Evolutionary conservation across 2,888 invertebrate species (phyloP).

Genomic region (Agrotis segetum): DNA sequence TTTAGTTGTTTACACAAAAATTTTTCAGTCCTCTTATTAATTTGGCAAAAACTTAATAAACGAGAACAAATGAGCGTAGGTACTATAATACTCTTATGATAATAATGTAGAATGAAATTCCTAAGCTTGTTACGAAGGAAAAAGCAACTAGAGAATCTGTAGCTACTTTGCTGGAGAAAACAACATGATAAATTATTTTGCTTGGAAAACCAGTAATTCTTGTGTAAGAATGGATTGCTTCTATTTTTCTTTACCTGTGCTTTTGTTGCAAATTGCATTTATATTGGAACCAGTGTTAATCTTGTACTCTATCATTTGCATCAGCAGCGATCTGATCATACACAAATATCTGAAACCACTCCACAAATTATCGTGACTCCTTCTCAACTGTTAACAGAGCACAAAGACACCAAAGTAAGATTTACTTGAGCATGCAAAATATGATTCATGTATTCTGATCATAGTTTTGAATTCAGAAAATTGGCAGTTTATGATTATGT

Average conservation of each 20-base stretch:
- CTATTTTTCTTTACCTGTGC: neutral
- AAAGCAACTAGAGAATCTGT: conserved; percentile 11
- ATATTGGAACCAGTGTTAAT: neutral
- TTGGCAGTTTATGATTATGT: no score
- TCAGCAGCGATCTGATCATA: neutral
- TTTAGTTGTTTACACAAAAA: conserved; percentile 19
- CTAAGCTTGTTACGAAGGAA: conserved; percentile 6
- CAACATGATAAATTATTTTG: neutral
- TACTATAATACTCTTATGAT: neutral
- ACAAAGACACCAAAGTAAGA: no score
- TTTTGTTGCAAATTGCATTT: conserved; percentile 1
- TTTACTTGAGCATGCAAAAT: no score
- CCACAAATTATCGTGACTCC: neutral
- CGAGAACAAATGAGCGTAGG: conserved; percentile 17
- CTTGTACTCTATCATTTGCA: neutral
- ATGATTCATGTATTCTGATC: no score
- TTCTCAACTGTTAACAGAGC: no score
- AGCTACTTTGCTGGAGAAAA: conserved; percentile 1
- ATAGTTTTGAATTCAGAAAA: no score
- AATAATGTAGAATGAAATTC: conserved; percentile 4
- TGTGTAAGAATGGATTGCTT: conserved; percentile 11
- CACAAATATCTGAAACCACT: neutral
- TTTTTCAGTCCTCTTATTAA: conserved; percentile 23
- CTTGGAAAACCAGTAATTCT: neutral
- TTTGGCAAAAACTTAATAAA: conserved; percentile 3